phyloP scores from a whole-genome alignment of 2,888 invertebrate genomes.

The Torymus tubicola region DNA sequence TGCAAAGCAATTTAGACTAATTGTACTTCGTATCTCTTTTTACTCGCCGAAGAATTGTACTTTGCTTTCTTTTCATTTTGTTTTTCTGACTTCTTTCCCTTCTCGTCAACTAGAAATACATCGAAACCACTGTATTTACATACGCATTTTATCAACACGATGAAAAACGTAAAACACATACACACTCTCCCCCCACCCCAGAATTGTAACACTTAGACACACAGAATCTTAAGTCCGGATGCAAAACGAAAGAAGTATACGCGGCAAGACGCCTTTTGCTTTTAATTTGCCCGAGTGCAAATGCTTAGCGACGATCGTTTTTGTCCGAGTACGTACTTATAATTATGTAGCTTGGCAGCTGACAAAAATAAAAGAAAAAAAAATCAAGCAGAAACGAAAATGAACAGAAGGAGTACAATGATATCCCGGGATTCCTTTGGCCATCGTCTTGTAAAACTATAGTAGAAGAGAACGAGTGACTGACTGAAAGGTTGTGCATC shows the following conservation, averaged over 20 bases:
- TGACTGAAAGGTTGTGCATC: constrained; percentile 43
- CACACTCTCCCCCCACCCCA: background rate
- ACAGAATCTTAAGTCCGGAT: constrained; percentile 1
- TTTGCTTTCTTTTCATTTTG: constrained; percentile 12
- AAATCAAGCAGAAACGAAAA: constrained; percentile 13
- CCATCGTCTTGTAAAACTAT: constrained; percentile 26
- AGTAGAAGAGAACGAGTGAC: constrained; percentile 39
- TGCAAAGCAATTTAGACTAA: background rate
- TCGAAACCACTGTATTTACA: constrained; percentile 12
- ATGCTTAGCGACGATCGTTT: constrained; percentile 48
- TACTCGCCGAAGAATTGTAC: constrained; percentile 31
- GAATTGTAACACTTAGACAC: too few species aligned
- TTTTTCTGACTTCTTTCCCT: constrained; percentile 19
- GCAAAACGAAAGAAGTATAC: background rate
- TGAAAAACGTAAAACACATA: background rate
- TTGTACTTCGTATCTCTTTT: constrained; percentile 16
- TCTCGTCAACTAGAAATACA: constrained; percentile 10
- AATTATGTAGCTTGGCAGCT: constrained; percentile 45
- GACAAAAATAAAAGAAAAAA: background rate
- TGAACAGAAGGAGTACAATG: constrained; percentile 40
- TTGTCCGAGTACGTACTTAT: constrained; percentile 51
- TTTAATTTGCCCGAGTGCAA: constrained; percentile 23
- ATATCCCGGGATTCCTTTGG: constrained; percentile 41
- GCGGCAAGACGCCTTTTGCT: background rate
- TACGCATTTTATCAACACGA: background rate